Conservation (phyloP, 2,888 invertebrate genomes). For the Ganaspis brasiliensis region DNA sequence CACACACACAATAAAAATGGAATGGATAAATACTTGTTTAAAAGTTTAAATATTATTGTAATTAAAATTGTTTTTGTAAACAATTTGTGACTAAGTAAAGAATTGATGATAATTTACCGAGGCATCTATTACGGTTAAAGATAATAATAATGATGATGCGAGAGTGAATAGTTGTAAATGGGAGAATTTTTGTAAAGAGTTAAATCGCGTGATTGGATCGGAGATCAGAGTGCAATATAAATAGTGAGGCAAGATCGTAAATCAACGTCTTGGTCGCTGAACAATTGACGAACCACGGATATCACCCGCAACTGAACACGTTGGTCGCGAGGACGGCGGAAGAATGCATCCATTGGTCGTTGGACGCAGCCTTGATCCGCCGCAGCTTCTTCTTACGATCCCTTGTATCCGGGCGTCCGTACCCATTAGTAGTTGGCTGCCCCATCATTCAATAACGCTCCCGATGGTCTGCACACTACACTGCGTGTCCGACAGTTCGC, state of each 20-base stretch:
- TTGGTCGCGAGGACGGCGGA: slow-evolving; percentile 68
- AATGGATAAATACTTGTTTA: too few relatives aligned
- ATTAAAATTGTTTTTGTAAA: too few relatives aligned
- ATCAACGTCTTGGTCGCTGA: slow-evolving; percentile 31
- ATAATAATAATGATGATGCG: too few relatives aligned
- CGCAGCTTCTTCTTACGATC: slow-evolving; percentile 73
- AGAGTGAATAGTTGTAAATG: too few relatives aligned
- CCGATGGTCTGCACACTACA: slow-evolving; percentile 70
- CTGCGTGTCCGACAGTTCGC: slow-evolving; percentile 56
- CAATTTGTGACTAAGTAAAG: too few relatives aligned
- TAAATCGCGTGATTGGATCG: too few relatives aligned
- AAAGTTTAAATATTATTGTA: too few relatives aligned
- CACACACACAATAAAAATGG: too few relatives aligned
- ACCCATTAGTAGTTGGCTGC: slow-evolving; percentile 79
- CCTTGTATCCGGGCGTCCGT: slow-evolving; percentile 77
- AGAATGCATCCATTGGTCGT: slow-evolving; percentile 69
- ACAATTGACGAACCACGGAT: slow-evolving; percentile 48
- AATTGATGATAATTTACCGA: too few relatives aligned
- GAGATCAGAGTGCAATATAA: not conserved
- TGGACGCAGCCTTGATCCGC: slow-evolving; percentile 71
- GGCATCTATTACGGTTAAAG: too few relatives aligned
- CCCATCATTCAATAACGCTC: slow-evolving; percentile 80
- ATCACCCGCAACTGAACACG: slow-evolving; percentile 49
- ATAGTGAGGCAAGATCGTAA: slow-evolving; percentile 36
- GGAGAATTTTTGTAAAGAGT: too few relatives aligned